phyloP scores from a whole-genome alignment of 2,888 invertebrate genomes.

The Acronicta aceris region DNA sequence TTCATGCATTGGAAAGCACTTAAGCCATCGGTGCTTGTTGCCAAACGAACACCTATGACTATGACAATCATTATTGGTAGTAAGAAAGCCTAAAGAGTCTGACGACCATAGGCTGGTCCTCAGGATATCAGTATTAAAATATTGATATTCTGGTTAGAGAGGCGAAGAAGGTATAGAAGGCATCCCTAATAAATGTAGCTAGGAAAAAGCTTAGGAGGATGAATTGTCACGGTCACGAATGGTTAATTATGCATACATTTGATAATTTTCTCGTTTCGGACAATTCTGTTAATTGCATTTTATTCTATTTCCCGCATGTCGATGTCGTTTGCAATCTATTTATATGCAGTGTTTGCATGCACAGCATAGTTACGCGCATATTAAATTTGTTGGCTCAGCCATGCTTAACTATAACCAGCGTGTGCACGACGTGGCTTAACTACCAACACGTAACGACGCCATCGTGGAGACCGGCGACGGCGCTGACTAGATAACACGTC shows the following conservation, averaged over 20 bases:
- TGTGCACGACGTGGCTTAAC: slow-evolving; percentile 41
- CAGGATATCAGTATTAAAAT: no score
- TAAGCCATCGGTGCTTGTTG: no score
- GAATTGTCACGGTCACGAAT: slow-evolving; percentile 18
- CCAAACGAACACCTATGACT: no score
- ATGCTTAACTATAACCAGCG: slow-evolving; percentile 19
- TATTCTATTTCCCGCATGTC: slow-evolving; percentile 26
- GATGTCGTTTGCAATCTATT: slow-evolving; percentile 13
- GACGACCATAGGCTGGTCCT: no score
- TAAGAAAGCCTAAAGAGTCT: no score
- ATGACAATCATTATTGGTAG: no score
- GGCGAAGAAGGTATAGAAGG: no score
- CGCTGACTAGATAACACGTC: slow-evolving; percentile 65
- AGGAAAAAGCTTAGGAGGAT: neutral
- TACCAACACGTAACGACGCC: slow-evolving; percentile 62
- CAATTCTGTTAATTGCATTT: neutral
- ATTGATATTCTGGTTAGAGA: no score
- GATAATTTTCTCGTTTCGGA: slow-evolving; percentile 4
- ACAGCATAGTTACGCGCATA: slow-evolving; percentile 28
- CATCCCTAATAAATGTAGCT: no score
- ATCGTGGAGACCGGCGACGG: slow-evolving; percentile 55
- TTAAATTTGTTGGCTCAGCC: slow-evolving; percentile 30
- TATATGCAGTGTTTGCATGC: slow-evolving; percentile 28
- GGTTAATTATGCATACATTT: slow-evolving; percentile 7
- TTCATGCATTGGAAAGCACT: no score